Conservation (phyloP, 2,113 vertebrate genomes). For the Myodes glareolus region DNA sequence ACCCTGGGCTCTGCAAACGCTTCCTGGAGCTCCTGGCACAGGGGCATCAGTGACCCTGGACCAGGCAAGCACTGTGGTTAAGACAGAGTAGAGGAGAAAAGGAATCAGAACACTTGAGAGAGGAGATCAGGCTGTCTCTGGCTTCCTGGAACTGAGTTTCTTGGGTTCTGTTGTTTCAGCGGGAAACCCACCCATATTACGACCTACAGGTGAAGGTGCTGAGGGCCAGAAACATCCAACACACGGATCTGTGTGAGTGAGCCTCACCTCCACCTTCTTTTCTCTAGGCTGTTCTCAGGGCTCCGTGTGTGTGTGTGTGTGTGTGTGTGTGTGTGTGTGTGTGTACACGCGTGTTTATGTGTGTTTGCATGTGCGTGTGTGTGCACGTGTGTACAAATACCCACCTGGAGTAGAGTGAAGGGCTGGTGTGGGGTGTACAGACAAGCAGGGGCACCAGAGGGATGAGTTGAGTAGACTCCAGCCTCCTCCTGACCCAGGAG, state of each 20-base stretch:
- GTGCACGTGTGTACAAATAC: neutral
- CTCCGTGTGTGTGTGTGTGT: neutral
- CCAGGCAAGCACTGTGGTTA: neutral
- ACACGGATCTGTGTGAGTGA: slow-evolving; percentile 86
- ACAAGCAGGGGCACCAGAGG: neutral
- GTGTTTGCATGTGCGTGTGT: no score
- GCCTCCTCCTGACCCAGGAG: neutral
- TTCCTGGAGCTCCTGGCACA: neutral
- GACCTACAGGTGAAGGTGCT: slow-evolving; percentile 88
- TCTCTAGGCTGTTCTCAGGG: neutral
- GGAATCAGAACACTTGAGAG: neutral
- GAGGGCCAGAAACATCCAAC: slow-evolving; percentile 86
- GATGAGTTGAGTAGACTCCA: neutral
- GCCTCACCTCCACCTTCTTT: neutral
- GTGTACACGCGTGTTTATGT: neutral
- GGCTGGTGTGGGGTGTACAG: neutral
- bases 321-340: no score
- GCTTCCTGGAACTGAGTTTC: slow-evolving; percentile 2
- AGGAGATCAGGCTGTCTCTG: neutral
- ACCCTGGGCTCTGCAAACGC: neutral
- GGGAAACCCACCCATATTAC: slow-evolving; percentile 87
- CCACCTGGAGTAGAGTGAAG: neutral
- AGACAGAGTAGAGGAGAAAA: neutral
- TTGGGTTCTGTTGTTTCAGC: slow-evolving; percentile 82
- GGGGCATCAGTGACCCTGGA: neutral